Evolutionary conservation across 1,140 invertebrate genomes (phyloP), one percentile per base, ranked within the genome.

Genomic region (Diabrotica undecimpunctata): DNA sequence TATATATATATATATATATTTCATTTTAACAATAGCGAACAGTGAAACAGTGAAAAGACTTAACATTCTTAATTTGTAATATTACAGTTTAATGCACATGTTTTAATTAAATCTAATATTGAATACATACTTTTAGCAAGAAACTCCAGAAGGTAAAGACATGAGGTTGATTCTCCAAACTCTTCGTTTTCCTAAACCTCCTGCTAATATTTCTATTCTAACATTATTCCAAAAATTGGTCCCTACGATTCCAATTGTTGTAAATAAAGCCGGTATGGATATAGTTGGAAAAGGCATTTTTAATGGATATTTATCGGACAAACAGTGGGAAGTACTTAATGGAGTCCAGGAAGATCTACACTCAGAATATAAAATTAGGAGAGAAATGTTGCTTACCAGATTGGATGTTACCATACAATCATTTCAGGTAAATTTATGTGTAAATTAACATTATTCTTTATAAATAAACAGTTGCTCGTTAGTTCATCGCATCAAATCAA

Each of bases 401-500:
- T 79, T 97, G 52, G 95, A 98, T 81, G 95, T 96, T 50, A 98
- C 96, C 5, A 87, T 98, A 73, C 92, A 95, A 79, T 97, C 94
- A 25, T 98, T 97, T 80, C 84, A 90, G 81, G 74, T 75, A 67
- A 65, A 6, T 46, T 46, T 46, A 10, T 46, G 8, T 46, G 46
- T 67, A 25, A 58, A 25, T 41, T 59, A 61, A 37, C 54, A 58
- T 5, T 4, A 25, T 25, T 25, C 25, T 25, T 4, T 25, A 25
- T 25, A 25, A 25, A 25, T 25, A 25, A 25, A 25, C 25, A 25
- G 1, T 4, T 25, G 25, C 4, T 25, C 25, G 4, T 2, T 2
- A 25, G 25, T 25, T 25, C 25, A 25, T 25, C 25, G 4, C 25
- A 25, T 25, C 25, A 25, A 25, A 25, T 25, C 25, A 25, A n/a